Base-by-base conservation (phyloP, 2,888 invertebrate genomes). In the Frankliniella intonsa region DNA sequence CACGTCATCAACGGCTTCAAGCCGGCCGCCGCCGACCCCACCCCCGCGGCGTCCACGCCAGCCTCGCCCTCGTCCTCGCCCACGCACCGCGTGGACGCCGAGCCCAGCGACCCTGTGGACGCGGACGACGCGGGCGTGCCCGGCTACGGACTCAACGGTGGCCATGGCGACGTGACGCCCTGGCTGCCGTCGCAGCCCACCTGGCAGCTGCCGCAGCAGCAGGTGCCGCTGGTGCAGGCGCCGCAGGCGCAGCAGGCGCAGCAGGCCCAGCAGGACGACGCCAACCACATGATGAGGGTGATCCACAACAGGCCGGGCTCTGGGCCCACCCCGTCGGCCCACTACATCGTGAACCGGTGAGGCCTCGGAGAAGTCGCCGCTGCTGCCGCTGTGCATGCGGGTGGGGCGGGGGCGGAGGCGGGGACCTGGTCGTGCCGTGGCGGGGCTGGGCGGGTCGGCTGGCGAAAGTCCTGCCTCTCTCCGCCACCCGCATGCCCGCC, bases 111-210 rank as follows among this genome's bases (percentile, higher is more conserved):
- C 69, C 69, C 69, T 22, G 69, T 25, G 25, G 69, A 76, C 69
- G 25, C 9, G 69, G 69, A 76, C 22, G 69, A 76, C 10, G 69
- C 12, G 22, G 69, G 69, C 22, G 69, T 76, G 25, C 69, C 69
- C 11, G 69, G 69, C 22, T 76, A 76, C 69, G 69, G 69, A 12
- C 69, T 76, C 22, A 76, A 76, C 69, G 69, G 69, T 2, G 69
- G 22, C 84, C 84, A 89, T 88, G 62, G 85, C 86, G 87, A 65
- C 88, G 88, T 79, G 88, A 88, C 84, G 86, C 86, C 85, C 90
- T 90, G 84, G 87, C 87, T 69, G 86, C 87, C 80, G 85, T 89
- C 80, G 87, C 86, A 84, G 87, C 88, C 83, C 86, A 12, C 69
- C 22, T 76, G 69, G 69, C 69, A 76, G 69, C 69, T 76, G 69